Evolutionary conservation across 2,113 vertebrate genomes (phyloP).

Genomic region (Podarcis raffonei): DNA sequence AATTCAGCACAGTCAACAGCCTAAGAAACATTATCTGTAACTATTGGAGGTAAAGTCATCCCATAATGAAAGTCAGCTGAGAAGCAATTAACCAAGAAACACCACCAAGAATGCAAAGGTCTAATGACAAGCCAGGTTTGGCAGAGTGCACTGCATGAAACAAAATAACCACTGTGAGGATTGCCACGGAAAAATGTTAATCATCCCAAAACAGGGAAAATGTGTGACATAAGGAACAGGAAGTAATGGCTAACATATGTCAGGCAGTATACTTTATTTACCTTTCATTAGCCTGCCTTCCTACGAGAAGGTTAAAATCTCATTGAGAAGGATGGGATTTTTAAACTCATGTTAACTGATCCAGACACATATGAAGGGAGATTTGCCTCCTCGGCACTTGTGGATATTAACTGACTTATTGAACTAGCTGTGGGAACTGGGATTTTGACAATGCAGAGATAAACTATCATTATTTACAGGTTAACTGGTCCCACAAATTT

Average conservation of each 20-base stretch:
- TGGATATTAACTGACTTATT: constrained; percentile 83
- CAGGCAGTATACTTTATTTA: constrained; percentile 79
- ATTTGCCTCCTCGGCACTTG: constrained; percentile 80
- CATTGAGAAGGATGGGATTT: constrained; percentile 61
- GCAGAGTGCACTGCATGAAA: constrained; percentile 68
- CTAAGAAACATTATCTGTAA: constrained; percentile 59
- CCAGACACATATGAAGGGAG: constrained; percentile 71
- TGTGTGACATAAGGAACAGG: constrained; percentile 69
- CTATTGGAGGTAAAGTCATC: constrained; percentile 67
- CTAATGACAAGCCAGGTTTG: constrained; percentile 76
- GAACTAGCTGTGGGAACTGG: constrained; percentile 77
- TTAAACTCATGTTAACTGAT: constrained; percentile 74
- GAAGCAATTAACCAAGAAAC: constrained; percentile 70
- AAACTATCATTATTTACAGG: constrained; percentile 82
- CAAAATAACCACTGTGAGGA: constrained; percentile 55
- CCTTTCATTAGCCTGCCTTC: constrained; percentile 74
- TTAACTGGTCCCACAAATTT: constrained; percentile 80
- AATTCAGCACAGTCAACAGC: background rate
- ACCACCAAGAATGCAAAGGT: constrained; percentile 60
- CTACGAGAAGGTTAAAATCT: constrained; percentile 75
- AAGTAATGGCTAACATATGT: constrained; percentile 83
- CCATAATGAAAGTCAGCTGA: constrained; percentile 80
- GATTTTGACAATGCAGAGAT: constrained; percentile 78
- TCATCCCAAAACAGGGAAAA: constrained; percentile 69
- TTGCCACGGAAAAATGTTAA: constrained; percentile 70